A percentile compares a stretch with the other conserved stretches of the same genome.
phyloP scores from a whole-genome alignment of 2,888 invertebrate genomes.

The Amphipoea lucens region DNA sequence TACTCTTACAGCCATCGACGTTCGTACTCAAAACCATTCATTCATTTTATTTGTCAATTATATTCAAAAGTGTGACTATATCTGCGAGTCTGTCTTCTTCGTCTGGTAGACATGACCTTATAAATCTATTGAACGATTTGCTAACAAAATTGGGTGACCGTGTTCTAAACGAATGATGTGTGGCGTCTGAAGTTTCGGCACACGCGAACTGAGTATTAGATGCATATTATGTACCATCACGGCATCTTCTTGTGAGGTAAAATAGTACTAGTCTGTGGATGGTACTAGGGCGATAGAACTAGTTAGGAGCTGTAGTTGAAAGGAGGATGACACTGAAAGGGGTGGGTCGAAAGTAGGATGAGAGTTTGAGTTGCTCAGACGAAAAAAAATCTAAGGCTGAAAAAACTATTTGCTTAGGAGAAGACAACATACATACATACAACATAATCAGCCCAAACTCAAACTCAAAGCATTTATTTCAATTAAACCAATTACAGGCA shows the following conservation, averaged over 20 bases:
- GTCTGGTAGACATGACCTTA: constrained; percentile 10
- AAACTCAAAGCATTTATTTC: no score
- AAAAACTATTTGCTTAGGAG: background rate
- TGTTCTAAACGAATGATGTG: constrained; percentile 37
- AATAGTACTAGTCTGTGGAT: constrained; percentile 33
- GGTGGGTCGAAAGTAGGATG: background rate
- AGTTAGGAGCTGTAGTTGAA: background rate
- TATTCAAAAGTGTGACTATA: background rate
- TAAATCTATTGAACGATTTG: constrained; percentile 24
- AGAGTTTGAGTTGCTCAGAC: background rate
- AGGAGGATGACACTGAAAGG: no score
- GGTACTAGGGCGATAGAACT: constrained; percentile 22
- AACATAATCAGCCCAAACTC: background rate
- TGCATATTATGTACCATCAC: constrained; percentile 33
- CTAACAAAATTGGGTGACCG: constrained; percentile 52
- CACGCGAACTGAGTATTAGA: constrained; percentile 51
- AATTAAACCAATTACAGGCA: no score
- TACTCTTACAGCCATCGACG: no score
- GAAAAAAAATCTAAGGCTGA: background rate
- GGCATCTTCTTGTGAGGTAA: constrained; percentile 29
- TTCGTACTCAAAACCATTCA: background rate
- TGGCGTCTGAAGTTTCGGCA: constrained; percentile 35
- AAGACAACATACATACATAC: background rate
- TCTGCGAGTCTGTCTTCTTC: background rate
- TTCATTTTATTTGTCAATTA: background rate